Percentiles rank a stretch among this genome's conserved stretches.
Conservation (phyloP, 2,797 vertebrate genomes). For the Ctenosaura bakeri region DNA sequence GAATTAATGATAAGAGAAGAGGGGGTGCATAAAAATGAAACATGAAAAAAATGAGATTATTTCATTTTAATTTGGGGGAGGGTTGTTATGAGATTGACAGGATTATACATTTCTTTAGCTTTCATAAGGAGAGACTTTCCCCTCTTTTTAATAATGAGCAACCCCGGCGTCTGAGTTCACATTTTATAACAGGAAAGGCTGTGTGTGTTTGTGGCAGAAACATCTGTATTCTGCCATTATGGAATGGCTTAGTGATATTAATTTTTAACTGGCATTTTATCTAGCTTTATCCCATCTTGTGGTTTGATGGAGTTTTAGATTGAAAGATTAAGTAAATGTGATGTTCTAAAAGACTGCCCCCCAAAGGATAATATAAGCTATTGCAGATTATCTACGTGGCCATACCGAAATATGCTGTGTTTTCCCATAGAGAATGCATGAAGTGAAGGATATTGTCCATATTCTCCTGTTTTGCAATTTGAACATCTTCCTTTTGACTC, state of each 20-base stretch:
- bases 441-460: neutral
- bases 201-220: slow-evolving; percentile 30
- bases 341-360: slow-evolving; percentile 4
- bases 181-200: slow-evolving; percentile 12
- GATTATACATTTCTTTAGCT: slow-evolving; percentile 1
- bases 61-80: slow-evolving; percentile 32
- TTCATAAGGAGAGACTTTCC: slow-evolving; percentile 4
- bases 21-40: slow-evolving; percentile 28
- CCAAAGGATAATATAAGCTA: neutral
- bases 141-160: slow-evolving; percentile 24
- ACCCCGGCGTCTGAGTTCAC: neutral
- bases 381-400: neutral
- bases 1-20: slow-evolving; percentile 36
- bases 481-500: neutral
- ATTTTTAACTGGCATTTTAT: slow-evolving; percentile 56
- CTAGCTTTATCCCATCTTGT: slow-evolving; percentile 51
- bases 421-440: neutral
- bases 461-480: neutral
- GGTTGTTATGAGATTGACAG: slow-evolving; percentile 7
- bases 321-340: slow-evolving; percentile 49
- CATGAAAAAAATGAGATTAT: slow-evolving; percentile 41
- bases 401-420: neutral
- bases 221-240: slow-evolving; percentile 44
- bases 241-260: slow-evolving; percentile 46
- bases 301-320: slow-evolving; percentile 39